Evolutionary conservation across 2,113 vertebrate species (phyloP), one percentile per base, ranked within the genome.

Genomic region (Rhinogobius similis): DNA sequence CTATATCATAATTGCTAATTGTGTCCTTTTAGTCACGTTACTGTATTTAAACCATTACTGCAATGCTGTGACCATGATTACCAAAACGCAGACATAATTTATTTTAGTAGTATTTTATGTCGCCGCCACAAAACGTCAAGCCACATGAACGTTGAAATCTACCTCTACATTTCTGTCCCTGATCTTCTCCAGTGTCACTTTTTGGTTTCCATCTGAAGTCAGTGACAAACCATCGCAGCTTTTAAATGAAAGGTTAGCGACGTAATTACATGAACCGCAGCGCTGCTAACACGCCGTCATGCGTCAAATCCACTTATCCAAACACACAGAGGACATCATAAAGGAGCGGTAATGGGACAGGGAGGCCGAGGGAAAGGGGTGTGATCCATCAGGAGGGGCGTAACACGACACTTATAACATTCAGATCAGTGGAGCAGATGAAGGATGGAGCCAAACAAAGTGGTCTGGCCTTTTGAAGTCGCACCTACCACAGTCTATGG

Each of bases 371-470:
- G 65, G 69, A 72, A 43, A 46, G 55, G 80, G 83, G 69, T 70
- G 76, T 66, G 24, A 87, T 88, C 80, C 83, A 81, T 90, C 80
- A 88, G 73, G 10, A 0, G 32, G 68, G 67, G 76, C 62, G 68
- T 84, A 88, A 89, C 83, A 71, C 79, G 84, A 87, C 86, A 80
- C 77, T 71, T 59, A 41, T 59, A 75, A 63, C 62, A 36, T 87
- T 74, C 72, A 70, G 64, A 75, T 44, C 20, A 72, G 38, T 44
- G 20, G n/a, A 68, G 75, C 56, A 5, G 75, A 55, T 32, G 26
- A 65, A 53, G 18, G 41, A 63, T n/a, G 23, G 44, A 71, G 72
- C 66, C 67, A 68, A 67, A 83, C 79, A 24, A 87, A 88, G 79
- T 78, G 74, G 27, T 67, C 68, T 67, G 81, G 56, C 65, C 78